phyloP scores from a whole-genome alignment of 2,113 vertebrate genomes.

The Oxyruncus cristatus region DNA sequence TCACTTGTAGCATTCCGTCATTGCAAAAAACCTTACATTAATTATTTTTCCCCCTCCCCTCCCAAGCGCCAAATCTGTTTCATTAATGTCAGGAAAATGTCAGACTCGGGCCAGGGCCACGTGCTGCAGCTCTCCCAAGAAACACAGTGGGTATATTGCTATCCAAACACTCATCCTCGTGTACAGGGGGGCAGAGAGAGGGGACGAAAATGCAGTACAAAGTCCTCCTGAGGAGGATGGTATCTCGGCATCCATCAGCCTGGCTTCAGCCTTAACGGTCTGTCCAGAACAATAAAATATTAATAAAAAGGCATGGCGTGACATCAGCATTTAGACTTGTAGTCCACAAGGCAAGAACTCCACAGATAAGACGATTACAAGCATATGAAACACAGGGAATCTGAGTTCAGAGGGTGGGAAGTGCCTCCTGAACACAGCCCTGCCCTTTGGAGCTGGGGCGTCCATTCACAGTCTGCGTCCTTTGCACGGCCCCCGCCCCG shows the following conservation, averaged over 20 bases:
- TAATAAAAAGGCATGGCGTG: neutral
- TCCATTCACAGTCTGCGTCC: neutral
- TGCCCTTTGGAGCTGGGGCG: neutral
- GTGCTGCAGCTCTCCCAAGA: neutral
- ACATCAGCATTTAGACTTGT: neutral
- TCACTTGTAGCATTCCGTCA: neutral
- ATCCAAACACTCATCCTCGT: neutral
- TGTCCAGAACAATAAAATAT: slow-evolving; percentile 2
- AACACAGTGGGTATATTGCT: neutral
- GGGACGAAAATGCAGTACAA: neutral
- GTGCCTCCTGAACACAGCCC: neutral
- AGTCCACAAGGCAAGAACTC: slow-evolving; percentile 59
- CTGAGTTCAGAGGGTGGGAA: neutral
- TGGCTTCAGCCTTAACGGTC: neutral
- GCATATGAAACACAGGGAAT: neutral
- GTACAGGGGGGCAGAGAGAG: neutral
- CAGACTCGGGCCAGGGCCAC: neutral
- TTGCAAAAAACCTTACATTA: neutral
- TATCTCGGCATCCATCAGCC: neutral
- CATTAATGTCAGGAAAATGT: neutral
- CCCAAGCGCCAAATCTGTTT: neutral
- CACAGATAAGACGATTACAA: slow-evolving; percentile 42
- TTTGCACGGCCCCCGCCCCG: neutral
- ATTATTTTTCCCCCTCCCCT: neutral
- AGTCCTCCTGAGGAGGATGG: neutral